Conservation (phyloP, 1,140 invertebrate species). For the Grapholita molesta region DNA sequence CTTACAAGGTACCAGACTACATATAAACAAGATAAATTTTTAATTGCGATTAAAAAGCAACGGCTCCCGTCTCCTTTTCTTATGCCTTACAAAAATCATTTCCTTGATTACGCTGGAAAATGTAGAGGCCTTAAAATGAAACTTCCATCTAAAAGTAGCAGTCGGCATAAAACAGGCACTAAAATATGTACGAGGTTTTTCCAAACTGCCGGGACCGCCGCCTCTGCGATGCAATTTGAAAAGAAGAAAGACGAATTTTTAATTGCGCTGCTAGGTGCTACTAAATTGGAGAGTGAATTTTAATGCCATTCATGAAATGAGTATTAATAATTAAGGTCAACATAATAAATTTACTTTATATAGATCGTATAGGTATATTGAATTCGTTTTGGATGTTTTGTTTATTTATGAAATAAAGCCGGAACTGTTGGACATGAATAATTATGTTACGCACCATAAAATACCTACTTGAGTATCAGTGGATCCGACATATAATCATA, state of each 20-base stretch:
- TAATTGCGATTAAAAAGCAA: not conserved
- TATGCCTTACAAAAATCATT: not conserved
- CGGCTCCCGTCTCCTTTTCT: not conserved
- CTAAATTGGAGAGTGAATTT: not conserved
- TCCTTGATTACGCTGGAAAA: not conserved
- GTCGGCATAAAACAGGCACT: not conserved
- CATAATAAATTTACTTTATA: not conserved
- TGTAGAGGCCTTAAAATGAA: not conserved
- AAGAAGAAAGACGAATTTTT: slow-evolving; percentile 1
- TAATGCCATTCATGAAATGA: not conserved
- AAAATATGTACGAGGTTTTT: slow-evolving; percentile 9
- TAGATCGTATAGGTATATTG: not conserved
- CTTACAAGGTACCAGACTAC: not conserved
- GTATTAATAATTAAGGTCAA: not conserved
- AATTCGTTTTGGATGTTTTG: not conserved
- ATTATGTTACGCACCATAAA: no score
- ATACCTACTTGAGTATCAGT: no score
- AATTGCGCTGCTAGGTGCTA: not conserved
- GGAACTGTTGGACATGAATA: no score
- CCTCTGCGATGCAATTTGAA: not conserved
- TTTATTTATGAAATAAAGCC: no score
- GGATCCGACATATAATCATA: no score
- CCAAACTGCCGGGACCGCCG: not conserved
- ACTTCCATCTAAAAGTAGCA: not conserved
- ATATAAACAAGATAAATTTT: not conserved